These are phyloP conservation scores for Bhutanitis thaidina DNA, from an alignment of 2,888 invertebrate genomes.

Conservation along the genomic window DNA sequence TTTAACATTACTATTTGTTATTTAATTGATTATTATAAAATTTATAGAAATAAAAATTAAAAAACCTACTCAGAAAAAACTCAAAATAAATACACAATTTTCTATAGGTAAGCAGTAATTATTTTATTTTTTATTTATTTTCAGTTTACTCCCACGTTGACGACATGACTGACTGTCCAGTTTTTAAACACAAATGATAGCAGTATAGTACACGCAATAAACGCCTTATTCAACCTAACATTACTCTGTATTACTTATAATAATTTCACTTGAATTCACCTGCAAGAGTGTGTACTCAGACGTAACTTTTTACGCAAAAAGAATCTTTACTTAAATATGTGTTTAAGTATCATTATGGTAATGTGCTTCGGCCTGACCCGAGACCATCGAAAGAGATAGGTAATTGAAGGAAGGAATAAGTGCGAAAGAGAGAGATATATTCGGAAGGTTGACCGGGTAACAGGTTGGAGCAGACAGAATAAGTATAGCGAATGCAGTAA, in stretches of 20 bases:
- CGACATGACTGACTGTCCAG: conserved; percentile 52
- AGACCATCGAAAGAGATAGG: conserved; percentile 48
- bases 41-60: too few relatives aligned
- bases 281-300: conserved; percentile 40
- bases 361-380: conserved; percentile 70
- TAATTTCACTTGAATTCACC: conserved; percentile 14
- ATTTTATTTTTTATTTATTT: conserved; percentile 28
- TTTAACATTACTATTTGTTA: too few relatives aligned
- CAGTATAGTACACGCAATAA: conserved; percentile 1
- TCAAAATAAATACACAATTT: too few relatives aligned
- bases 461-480: conserved; percentile 73
- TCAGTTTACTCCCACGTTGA: conserved; percentile 60
- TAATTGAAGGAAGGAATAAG: conserved; percentile 29
- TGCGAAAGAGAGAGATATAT: conserved; percentile 39
- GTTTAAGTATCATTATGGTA: conserved; percentile 78
- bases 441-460: conserved; percentile 72
- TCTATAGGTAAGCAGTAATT: too few relatives aligned
- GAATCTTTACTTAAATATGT: conserved; percentile 76
- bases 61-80: too few relatives aligned
- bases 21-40: too few relatives aligned
- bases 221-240: conserved; percentile 3
- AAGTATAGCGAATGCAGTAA: conserved; percentile 70
- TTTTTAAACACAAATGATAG: conserved; percentile 6
- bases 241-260: conserved; percentile 5
- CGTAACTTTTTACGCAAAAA: conserved; percentile 65